Conservation (phyloP, 1,140 invertebrate species). For the Ruditapes philippinarum region DNA sequence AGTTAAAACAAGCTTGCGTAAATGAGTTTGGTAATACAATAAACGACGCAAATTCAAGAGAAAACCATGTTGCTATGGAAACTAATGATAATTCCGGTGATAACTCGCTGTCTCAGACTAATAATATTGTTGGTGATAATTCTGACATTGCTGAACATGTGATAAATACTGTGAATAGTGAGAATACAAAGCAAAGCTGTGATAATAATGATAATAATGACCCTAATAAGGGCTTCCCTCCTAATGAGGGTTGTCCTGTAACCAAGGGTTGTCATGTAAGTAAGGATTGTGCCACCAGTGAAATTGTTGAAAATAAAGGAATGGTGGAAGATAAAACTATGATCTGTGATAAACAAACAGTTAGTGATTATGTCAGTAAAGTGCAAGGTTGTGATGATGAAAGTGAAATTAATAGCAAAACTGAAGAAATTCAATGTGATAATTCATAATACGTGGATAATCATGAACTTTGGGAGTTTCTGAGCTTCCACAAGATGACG, state of each 20-base stretch:
- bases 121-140: background rate
- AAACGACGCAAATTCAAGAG: background rate
- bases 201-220: constrained; percentile 6
- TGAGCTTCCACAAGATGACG: no score
- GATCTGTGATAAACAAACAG: constrained; percentile 4
- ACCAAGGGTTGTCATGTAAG: no score
- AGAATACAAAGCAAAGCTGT: background rate
- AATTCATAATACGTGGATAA: no score
- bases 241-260: no score
- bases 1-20: background rate
- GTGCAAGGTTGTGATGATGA: background rate
- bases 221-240: no score
- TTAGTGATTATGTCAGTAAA: background rate
- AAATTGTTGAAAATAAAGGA: background rate
- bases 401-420: no score
- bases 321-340: background rate
- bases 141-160: background rate
- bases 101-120: background rate
- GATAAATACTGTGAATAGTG: background rate
- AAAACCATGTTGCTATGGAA: background rate
- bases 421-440: no score
- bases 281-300: no score
- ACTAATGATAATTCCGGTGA: background rate
- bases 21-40: background rate
- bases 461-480: no score